phyloP scores from a whole-genome alignment of 2,797 vertebrate species.

The Pogoniulus pusillus region DNA sequence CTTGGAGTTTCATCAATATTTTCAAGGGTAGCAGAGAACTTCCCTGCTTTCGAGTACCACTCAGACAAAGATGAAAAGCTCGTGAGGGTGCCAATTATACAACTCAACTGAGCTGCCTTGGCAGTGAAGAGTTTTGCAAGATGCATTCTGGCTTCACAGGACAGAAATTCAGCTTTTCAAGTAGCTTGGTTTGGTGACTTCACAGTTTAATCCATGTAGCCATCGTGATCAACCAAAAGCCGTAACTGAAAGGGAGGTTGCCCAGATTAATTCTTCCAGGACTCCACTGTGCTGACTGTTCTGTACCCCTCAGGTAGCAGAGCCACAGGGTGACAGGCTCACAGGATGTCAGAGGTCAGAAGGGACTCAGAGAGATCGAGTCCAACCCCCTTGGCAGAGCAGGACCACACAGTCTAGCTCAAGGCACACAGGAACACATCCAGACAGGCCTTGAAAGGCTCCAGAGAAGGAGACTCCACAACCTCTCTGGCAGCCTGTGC shows the following conservation, averaged over 20 bases:
- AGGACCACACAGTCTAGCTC: too few relatives aligned
- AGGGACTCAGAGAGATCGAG: too few relatives aligned
- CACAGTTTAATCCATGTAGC: background rate
- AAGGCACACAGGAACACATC: too few relatives aligned
- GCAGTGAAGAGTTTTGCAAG: slow-evolving; percentile 18
- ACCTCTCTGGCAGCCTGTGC: too few relatives aligned
- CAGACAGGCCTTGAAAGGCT: too few relatives aligned
- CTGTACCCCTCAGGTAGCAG: background rate
- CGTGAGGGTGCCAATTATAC: slow-evolving; percentile 39
- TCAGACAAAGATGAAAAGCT: slow-evolving; percentile 47
- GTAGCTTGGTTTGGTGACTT: background rate
- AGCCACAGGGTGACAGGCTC: background rate
- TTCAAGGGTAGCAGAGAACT: slow-evolving; percentile 39
- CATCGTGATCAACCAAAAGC: background rate
- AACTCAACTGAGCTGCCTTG: slow-evolving; percentile 1
- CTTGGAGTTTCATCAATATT: background rate
- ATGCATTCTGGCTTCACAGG: background rate
- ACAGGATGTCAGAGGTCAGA: too few relatives aligned
- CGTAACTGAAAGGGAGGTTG: background rate
- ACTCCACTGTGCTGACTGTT: background rate
- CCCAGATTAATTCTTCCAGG: background rate
- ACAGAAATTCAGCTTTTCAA: slow-evolving; percentile 35
- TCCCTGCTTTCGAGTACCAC: slow-evolving; percentile 19
- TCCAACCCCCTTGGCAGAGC: too few relatives aligned
- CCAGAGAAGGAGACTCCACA: too few relatives aligned